Percentiles rank a stretch among this genome's conserved stretches.
phyloP scores from a whole-genome alignment of 2,888 invertebrate species.

The Crioceris asparagi region DNA sequence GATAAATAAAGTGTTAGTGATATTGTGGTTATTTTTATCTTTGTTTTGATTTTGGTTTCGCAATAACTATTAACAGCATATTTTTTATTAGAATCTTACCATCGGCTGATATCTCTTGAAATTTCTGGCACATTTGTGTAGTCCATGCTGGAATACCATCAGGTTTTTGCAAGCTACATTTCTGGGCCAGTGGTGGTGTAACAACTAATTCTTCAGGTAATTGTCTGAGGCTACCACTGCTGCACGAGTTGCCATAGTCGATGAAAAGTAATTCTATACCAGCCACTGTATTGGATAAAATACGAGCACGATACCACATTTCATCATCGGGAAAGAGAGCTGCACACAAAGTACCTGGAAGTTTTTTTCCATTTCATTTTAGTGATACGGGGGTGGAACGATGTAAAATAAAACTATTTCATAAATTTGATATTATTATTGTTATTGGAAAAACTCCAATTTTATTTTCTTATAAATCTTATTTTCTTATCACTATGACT shows the following conservation, averaged over 20 bases:
- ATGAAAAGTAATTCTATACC: conserved; percentile 52
- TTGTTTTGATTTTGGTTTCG: too few relatives aligned
- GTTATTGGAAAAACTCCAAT: too few relatives aligned
- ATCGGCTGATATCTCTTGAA: conserved; percentile 55
- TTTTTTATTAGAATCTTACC: conserved; percentile 40
- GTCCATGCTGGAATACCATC: conserved; percentile 49
- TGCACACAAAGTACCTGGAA: conserved; percentile 52
- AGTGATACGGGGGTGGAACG: too few relatives aligned
- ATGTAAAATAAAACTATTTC: too few relatives aligned
- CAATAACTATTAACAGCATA: too few relatives aligned
- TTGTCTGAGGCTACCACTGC: conserved; percentile 43
- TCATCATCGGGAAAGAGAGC: conserved; percentile 56
- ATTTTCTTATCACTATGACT: too few relatives aligned
- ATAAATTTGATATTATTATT: too few relatives aligned
- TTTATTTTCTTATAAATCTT: too few relatives aligned
- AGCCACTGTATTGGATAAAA: conserved; percentile 46
- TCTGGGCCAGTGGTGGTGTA: conserved; percentile 51
- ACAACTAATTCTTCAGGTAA: conserved; percentile 49
- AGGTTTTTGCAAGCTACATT: conserved; percentile 46
- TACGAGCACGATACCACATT: conserved; percentile 55
- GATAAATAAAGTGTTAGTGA: too few relatives aligned
- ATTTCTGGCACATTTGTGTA: conserved; percentile 51
- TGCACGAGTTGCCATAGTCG: conserved; percentile 60
- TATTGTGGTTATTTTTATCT: too few relatives aligned
- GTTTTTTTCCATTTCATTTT: too few relatives aligned